Base-by-base conservation (phyloP, 1,140 invertebrate species). In the Brachionus rubens region DNA sequence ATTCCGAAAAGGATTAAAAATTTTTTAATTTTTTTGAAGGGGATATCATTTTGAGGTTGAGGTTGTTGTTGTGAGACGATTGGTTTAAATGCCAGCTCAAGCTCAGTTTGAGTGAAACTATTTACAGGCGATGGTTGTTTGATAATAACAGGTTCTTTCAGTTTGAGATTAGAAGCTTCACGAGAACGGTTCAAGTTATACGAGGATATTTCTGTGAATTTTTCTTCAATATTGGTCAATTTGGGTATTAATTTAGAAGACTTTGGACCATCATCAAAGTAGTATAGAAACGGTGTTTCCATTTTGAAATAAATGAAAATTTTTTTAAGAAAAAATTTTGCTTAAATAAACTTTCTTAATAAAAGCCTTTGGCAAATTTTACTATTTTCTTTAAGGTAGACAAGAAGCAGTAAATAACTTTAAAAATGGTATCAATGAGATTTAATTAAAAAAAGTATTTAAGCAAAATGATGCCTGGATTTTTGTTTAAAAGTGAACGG, bases 231-330 rank as follows among this genome's bases (percentile, higher is more conserved):
- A 28, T 54, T 28, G 0, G 24, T 54, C 10, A 54, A n/a, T 33
- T 24, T 28, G 33, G 28, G 52, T 12, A 28, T 28, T 28, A 54
- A 54, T 14, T 26, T 54, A 28, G 52, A 28, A 12, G 33, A 26
- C 14, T 28, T 54, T 28, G 33, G 24, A 28, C 52, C 52, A 14
- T 54, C 52, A 14, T 54, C 52, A 28, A 54, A 54, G 33, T 12
- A 54, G 14, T 54, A 54, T 6, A 54, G 21, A 62, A 62, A 62
- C n/a, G n/a, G n/a, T n/a, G n/a, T n/a, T n/a, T n/a, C n/a, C n/a
- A n/a, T n/a, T n/a, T n/a, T n/a, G n/a, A n/a, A n/a, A n/a, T n/a
- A n/a, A n/a, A n/a, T n/a, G n/a, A n/a, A n/a, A n/a, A n/a, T n/a
- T n/a, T n/a, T n/a, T n/a, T n/a, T n/a, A n/a, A n/a, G n/a, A n/a